Conservation (phyloP, 1,140 invertebrate genomes). For the Panagrolaimus sp. region DNA sequence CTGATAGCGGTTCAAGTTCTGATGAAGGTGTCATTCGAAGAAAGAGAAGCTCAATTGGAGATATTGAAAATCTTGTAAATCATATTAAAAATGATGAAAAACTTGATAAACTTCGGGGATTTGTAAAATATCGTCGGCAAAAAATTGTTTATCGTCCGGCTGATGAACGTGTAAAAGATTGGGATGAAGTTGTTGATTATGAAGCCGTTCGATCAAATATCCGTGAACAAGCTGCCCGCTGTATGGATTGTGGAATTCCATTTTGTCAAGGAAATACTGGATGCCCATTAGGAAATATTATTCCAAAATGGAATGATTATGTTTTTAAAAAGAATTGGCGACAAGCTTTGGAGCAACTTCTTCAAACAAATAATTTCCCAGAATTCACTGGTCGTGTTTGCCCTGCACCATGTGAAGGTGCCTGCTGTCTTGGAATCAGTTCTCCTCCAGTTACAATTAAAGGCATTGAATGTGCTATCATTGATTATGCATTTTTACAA, state of each 20-base stretch:
- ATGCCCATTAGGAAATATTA: slow-evolving; percentile 87
- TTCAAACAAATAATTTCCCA: slow-evolving; percentile 98
- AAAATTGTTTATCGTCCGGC: slow-evolving; percentile 75
- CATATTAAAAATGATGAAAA: slow-evolving; percentile 72
- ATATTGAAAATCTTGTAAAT: slow-evolving; percentile 80
- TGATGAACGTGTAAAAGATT: slow-evolving; percentile 79
- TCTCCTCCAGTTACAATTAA: slow-evolving; percentile 95
- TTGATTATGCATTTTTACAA: slow-evolving; percentile 92
- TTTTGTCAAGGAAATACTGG: slow-evolving; percentile 93
- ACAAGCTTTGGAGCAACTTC: slow-evolving; percentile 84
- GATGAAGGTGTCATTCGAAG: slow-evolving; percentile 4
- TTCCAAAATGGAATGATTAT: slow-evolving; percentile 97
- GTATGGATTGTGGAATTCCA: slow-evolving; percentile 98
- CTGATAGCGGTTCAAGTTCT: slow-evolving; percentile 6
- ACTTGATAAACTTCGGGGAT: slow-evolving; percentile 85
- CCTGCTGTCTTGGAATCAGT: slow-evolving; percentile 91
- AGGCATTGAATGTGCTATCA: slow-evolving; percentile 96
- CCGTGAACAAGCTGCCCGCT: slow-evolving; percentile 83
- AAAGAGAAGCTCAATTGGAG: slow-evolving; percentile 64
- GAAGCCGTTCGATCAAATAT: slow-evolving; percentile 78
- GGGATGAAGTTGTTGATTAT: slow-evolving; percentile 76
- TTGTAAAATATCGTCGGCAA: slow-evolving; percentile 89
- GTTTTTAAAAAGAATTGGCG: slow-evolving; percentile 89
- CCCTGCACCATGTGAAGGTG: slow-evolving; percentile 94
- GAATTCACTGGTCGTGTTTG: slow-evolving; percentile 97